phyloP scores from a whole-genome alignment of 2,888 invertebrate genomes.

The Gymnoscelis rufifasciata region DNA sequence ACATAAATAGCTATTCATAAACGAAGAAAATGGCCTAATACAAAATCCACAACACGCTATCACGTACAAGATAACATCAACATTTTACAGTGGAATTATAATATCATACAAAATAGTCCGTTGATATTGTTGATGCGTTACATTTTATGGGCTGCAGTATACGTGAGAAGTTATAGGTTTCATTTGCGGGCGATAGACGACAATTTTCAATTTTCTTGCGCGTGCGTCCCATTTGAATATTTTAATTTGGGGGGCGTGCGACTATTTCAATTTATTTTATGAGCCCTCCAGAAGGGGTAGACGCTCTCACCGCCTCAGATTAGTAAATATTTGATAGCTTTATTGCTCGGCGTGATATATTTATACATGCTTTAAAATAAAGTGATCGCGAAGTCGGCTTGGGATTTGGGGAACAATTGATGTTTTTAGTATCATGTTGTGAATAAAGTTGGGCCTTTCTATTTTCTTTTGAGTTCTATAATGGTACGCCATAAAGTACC shows the following conservation, averaged over 20 bases:
- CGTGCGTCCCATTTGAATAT: constrained; percentile 80
- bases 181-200: constrained; percentile 80
- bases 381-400: constrained; percentile 30
- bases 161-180: constrained; percentile 77
- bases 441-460: neutral
- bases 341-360: constrained; percentile 74
- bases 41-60: neutral
- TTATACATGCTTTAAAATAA: constrained; percentile 65
- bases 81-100: constrained; percentile 24
- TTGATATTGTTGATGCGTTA: constrained; percentile 28
- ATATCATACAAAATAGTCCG: constrained; percentile 30
- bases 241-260: constrained; percentile 79
- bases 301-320: constrained; percentile 72
- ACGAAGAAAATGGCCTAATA: neutral
- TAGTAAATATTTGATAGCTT: constrained; percentile 80
- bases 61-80: constrained; percentile 23
- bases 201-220: constrained; percentile 80
- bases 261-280: constrained; percentile 80
- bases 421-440: constrained; percentile 7
- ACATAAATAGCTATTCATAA: neutral
- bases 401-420: constrained; percentile 19
- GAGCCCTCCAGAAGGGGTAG: constrained; percentile 73
- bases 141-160: constrained; percentile 51
- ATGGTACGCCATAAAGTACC: too few species aligned
- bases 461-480: too few species aligned